Evolutionary conservation across 2,888 invertebrate species (phyloP).

Genomic region (Gortyna flavago): DNA sequence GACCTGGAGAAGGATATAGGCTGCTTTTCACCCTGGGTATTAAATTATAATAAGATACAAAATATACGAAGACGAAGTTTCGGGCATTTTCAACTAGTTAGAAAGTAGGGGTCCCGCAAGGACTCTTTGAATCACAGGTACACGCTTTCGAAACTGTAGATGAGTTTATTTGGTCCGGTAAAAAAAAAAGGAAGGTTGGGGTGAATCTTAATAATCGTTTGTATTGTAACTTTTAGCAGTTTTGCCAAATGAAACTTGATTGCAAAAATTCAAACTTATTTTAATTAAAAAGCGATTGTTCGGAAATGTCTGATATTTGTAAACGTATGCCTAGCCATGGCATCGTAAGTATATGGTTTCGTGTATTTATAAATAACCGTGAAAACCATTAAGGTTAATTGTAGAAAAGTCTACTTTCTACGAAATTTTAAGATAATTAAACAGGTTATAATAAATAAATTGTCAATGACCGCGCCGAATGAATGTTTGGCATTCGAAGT

Average conservation of each 20-base stretch:
- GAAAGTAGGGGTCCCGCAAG: constrained; percentile 15
- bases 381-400: background rate
- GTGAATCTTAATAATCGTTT: background rate
- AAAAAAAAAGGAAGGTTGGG: too few relatives aligned
- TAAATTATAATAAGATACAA: background rate
- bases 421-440: background rate
- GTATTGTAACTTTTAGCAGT: background rate
- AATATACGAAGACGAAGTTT: background rate
- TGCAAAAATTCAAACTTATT: background rate
- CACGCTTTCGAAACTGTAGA: constrained; percentile 28
- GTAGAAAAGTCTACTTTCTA: constrained; percentile 15
- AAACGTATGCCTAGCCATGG: background rate
- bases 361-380: background rate
- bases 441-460: constrained; percentile 13
- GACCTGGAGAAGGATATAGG: background rate
- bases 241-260: background rate
- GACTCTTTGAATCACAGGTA: background rate
- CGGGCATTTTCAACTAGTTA: background rate
- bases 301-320: background rate
- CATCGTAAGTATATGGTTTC: background rate
- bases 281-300: constrained; percentile 9
- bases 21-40: background rate
- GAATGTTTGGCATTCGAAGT: constrained; percentile 27
- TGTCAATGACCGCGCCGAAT: constrained; percentile 4
- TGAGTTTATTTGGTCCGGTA: background rate